Evolutionary conservation across 2,797 vertebrate genomes (phyloP).

Genomic region (Perodicticus potto): DNA sequence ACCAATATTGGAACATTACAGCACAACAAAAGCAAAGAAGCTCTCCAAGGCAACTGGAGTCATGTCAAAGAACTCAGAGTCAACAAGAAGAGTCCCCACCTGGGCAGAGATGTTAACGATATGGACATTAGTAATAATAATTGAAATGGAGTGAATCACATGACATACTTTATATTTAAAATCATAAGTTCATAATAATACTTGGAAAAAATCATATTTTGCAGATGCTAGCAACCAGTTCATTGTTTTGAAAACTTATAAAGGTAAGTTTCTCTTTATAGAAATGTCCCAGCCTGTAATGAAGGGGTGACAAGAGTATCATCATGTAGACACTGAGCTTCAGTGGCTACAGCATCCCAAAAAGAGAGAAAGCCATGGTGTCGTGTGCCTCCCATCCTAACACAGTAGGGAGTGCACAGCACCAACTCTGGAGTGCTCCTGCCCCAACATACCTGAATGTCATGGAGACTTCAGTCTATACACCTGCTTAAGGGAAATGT

Average conservation of each 20-base stretch:
- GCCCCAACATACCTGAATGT: not conserved
- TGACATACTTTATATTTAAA: not conserved
- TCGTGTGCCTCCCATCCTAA: not conserved
- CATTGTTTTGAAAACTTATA: not conserved
- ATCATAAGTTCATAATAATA: not conserved
- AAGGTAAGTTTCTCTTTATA: not conserved
- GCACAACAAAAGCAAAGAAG: not conserved
- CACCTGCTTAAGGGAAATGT: not conserved
- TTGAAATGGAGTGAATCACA: not conserved
- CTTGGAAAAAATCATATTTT: not conserved
- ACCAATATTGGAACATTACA: no score
- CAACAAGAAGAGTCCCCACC: not conserved
- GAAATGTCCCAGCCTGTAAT: not conserved
- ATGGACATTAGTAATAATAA: not conserved
- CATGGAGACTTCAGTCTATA: not conserved
- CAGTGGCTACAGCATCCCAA: not conserved
- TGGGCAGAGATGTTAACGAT: not conserved
- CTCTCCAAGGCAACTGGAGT: not conserved
- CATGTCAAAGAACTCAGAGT: not conserved
- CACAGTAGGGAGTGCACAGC: not conserved
- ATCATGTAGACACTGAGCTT: not conserved
- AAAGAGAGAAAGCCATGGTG: not conserved
- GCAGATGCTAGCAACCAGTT: not conserved
- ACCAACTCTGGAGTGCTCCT: not conserved
- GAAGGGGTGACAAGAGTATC: not conserved